Conservation (phyloP, 2,797 vertebrate genomes). For the Pseudomugil tenellus region DNA sequence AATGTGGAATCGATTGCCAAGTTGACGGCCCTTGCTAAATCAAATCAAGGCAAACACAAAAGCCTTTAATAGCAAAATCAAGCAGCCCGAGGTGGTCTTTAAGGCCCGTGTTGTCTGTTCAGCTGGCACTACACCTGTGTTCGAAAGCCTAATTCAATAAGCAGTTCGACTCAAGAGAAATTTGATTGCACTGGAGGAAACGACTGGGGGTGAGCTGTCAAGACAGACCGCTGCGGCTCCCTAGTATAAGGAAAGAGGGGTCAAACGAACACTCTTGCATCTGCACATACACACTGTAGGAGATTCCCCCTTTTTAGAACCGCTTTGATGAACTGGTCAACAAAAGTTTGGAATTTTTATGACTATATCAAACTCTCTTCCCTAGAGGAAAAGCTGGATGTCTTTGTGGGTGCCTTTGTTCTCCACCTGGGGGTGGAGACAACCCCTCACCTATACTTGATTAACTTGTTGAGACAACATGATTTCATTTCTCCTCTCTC, state of each 20-base stretch:
- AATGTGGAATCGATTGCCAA: slow-evolving; percentile 77
- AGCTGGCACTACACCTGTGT: slow-evolving; percentile 72
- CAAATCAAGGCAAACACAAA: slow-evolving; percentile 74
- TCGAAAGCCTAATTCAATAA: slow-evolving; percentile 78
- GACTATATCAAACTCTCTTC: too few relatives aligned
- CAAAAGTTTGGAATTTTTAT: too few relatives aligned
- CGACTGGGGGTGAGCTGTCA: slow-evolving; percentile 56
- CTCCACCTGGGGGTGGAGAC: too few relatives aligned
- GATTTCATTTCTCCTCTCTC: too few relatives aligned
- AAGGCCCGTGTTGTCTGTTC: slow-evolving; percentile 70
- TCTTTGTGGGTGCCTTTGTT: too few relatives aligned
- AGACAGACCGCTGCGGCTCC: slow-evolving; percentile 28
- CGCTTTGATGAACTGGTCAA: too few relatives aligned
- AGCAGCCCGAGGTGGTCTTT: slow-evolving; percentile 73
- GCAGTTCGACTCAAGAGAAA: slow-evolving; percentile 62
- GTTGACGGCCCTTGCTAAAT: slow-evolving; percentile 78
- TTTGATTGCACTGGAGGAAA: slow-evolving; percentile 61
- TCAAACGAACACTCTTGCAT: slow-evolving; percentile 9
- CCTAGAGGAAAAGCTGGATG: too few relatives aligned
- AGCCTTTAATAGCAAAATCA: slow-evolving; percentile 78
- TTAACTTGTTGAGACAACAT: too few relatives aligned
- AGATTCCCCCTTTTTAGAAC: too few relatives aligned
- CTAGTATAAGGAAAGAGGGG: slow-evolving; percentile 35
- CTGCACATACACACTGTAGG: too few relatives aligned
- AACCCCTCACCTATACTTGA: too few relatives aligned